Base-by-base conservation (phyloP, 2,113 vertebrate genomes). In the Paramisgurnus dabryanus region DNA sequence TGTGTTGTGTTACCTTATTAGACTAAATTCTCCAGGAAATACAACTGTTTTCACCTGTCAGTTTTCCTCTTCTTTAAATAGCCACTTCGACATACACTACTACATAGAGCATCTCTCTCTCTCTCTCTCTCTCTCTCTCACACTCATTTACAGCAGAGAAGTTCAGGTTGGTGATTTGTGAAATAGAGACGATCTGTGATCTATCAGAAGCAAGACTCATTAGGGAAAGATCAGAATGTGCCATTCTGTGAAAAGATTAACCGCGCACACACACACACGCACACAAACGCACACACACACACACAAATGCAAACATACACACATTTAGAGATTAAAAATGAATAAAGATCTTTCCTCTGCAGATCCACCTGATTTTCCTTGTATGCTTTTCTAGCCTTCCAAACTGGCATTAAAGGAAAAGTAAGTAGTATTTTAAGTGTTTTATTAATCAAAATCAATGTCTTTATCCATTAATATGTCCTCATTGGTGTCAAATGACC, bases 141-240 rank as follows among this genome's bases (percentile, higher is more conserved):
- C 49, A 18, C 39, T 67, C 39, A 66, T 66, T 57, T 80, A 39
- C 15, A 61, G 66, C 43, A 61, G 53, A 69, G 45, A 70, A 7
- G 34, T 79, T 72, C 50, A 73, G 47, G 50, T n/a, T 12, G 67
- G 58, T 41, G 60, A 57, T 49, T 40, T 9, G 5, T 6, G 61
- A 72, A 61, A 74, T 63, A 75, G 63, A 58, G 12, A 6, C 11
- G 22, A 15, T 80, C 70, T 67, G 69, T 74, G 61, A 74, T 80
- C n/a, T 6, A 53, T 67, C 45, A 58, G 39, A 58, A 67, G 22
- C 47, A 12, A 80, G 49, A 40, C 63, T 80, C 70, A 80, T 80
- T 80, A 80, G 13, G 15, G 50, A 22, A 80, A 80, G 47, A 47
- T 73, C 79, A 66, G 67, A 73, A 72, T 53, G 47, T 73, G 47